These are phyloP conservation scores for Chionoecetes opilio DNA, from an alignment of 1,140 invertebrate species.

Conservation along the genomic window DNA sequence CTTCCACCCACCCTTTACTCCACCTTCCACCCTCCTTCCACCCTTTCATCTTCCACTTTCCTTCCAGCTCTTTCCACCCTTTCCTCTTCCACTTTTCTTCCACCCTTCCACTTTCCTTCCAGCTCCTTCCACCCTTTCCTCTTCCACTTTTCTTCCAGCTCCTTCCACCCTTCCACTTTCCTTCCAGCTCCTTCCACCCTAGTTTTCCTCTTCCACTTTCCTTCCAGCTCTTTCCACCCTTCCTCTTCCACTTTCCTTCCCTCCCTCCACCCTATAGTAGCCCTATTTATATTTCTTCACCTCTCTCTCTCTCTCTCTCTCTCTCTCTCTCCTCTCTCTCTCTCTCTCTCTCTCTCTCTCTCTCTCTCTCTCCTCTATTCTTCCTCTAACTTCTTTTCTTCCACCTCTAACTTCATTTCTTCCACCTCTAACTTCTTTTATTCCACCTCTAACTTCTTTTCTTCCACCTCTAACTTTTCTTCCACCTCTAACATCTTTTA, in stretches of 20 bases:
- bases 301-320: background rate
- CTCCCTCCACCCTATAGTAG: too few relatives aligned
- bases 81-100: too few relatives aligned
- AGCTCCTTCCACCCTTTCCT: too few relatives aligned
- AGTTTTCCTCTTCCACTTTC: background rate
- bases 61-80: too few relatives aligned
- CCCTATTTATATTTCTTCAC: too few relatives aligned
- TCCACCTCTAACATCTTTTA: background rate
- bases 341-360: background rate
- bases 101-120: too few relatives aligned
- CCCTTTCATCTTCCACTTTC: too few relatives aligned
- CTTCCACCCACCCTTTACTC: too few relatives aligned
- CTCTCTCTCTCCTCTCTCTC: background rate
- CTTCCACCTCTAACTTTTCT: background rate
- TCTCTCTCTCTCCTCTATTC: background rate
- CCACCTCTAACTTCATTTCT: too few relatives aligned
- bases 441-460: background rate
- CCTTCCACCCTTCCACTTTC: background rate
- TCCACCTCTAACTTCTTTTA: background rate
- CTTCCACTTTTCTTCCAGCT: background rate
- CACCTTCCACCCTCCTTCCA: too few relatives aligned
- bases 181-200: background rate
- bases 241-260: too few relatives aligned
- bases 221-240: background rate
- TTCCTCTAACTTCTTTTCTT: too few relatives aligned